Percentiles rank a stretch among this genome's conserved stretches.
Evolutionary conservation across 2,888 invertebrate species (phyloP).

Genomic region (Acronicta aceris): DNA sequence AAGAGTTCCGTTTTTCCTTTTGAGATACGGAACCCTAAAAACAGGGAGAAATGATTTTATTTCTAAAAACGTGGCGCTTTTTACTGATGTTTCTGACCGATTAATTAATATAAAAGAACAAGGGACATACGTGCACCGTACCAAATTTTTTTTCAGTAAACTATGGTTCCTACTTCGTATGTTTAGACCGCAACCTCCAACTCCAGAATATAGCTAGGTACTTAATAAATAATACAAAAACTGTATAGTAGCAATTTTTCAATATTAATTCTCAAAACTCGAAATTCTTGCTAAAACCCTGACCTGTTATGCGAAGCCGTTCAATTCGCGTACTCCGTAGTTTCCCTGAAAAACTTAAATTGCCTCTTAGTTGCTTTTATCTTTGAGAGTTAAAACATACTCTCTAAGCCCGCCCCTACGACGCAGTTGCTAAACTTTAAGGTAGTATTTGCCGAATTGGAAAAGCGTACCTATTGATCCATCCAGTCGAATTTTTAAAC

Average conservation of each 20-base stretch:
- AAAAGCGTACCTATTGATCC: slow-evolving; percentile 32
- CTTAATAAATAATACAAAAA: background rate
- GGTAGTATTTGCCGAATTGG: slow-evolving; percentile 20
- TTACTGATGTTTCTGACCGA: too few species aligned
- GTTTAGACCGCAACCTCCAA: too few species aligned
- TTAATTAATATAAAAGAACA: too few species aligned
- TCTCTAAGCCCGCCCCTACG: slow-evolving; percentile 14
- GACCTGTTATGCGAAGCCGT: slow-evolving; percentile 7
- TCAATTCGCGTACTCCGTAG: slow-evolving; percentile 10
- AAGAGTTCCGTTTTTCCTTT: too few species aligned
- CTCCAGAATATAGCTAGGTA: too few species aligned
- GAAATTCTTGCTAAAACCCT: background rate
- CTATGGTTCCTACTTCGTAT: too few species aligned
- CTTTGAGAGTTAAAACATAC: slow-evolving; percentile 68
- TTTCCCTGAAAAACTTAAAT: slow-evolving; percentile 78
- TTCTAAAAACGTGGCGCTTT: too few species aligned
- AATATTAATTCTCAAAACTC: background rate
- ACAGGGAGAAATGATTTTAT: too few species aligned
- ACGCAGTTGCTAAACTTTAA: slow-evolving; percentile 33
- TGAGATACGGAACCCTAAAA: too few species aligned
- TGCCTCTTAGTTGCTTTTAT: slow-evolving; percentile 80
- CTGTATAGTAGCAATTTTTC: too few species aligned
- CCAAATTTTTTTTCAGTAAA: too few species aligned
- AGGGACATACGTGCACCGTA: too few species aligned
- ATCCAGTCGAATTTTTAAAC: slow-evolving; percentile 1